phyloP scores from a whole-genome alignment of 2,797 vertebrate species.

The Leucoraja ocellata region DNA sequence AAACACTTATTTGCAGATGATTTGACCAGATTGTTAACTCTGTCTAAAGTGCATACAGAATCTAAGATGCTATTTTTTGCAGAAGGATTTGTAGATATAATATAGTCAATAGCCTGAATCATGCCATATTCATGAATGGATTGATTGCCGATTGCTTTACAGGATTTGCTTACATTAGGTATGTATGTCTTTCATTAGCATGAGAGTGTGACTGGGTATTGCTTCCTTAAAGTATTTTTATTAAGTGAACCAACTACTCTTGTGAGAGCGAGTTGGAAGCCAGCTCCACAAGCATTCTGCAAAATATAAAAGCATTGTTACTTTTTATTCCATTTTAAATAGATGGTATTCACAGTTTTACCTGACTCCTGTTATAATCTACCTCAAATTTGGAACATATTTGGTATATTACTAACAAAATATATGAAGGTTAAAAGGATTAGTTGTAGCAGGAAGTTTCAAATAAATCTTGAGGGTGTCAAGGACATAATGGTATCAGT shows the following conservation, averaged over 20 bases:
- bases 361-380: neutral
- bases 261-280: neutral
- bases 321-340: neutral
- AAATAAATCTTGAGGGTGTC: conserved; percentile 19
- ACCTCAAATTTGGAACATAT: neutral
- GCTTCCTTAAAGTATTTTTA: neutral
- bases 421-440: neutral
- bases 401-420: conserved; percentile 7
- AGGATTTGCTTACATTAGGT: neutral
- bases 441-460: neutral
- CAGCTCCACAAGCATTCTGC: neutral
- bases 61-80: neutral
- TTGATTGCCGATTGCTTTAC: neutral
- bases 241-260: neutral
- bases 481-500: conserved; percentile 1
- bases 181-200: neutral
- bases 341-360: neutral
- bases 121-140: neutral
- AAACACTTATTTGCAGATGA: no score
- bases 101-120: neutral
- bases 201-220: neutral
- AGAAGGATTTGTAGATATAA: neutral
- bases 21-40: neutral
- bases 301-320: neutral
- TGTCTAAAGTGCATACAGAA: neutral